Percentiles rank a stretch among this genome's conserved stretches.
phyloP scores from a whole-genome alignment of 2,888 invertebrate species.

The Drosophila longiperda region DNA sequence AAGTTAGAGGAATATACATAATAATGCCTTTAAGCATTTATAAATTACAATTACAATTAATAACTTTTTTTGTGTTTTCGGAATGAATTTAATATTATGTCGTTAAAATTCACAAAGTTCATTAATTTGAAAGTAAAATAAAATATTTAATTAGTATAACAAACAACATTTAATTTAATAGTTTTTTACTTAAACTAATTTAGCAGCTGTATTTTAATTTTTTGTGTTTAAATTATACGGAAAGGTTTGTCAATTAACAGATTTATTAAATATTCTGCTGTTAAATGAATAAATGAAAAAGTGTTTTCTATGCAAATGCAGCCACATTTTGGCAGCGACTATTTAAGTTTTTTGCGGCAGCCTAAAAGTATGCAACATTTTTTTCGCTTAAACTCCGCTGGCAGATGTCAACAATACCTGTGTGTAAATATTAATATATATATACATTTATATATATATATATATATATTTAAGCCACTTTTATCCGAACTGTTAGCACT shows the following conservation, averaged over 20 bases:
- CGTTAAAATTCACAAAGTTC: neutral
- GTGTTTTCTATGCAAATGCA: constrained; percentile 10
- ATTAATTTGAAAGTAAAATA: neutral
- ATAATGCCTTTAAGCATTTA: neutral
- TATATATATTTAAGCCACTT: constrained; percentile 51
- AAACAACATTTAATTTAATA: neutral
- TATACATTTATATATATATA: constrained; percentile 6
- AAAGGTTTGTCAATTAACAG: constrained; percentile 40
- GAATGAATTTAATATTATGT: neutral
- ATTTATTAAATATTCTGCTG: constrained; percentile 1
- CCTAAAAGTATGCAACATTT: constrained; percentile 63
- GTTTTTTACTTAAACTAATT: neutral
- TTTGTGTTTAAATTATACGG: constrained; percentile 2
- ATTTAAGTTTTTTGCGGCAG: constrained; percentile 41
- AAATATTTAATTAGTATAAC: neutral
- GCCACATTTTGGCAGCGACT: constrained; percentile 9
- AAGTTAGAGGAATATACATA: neutral
- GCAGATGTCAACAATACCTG: constrained; percentile 34
- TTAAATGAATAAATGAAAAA: neutral
- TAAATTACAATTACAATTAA: neutral
- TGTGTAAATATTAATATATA: constrained; percentile 13
- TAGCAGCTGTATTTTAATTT: neutral
- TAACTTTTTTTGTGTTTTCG: neutral
- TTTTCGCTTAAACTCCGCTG: constrained; percentile 38
- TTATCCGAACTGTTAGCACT: constrained; percentile 64